Percentiles rank a stretch among this genome's conserved stretches.
These are phyloP conservation scores for Myocastor coypus DNA, from an alignment of 2,113 vertebrate genomes.

Conservation along the genomic window DNA sequence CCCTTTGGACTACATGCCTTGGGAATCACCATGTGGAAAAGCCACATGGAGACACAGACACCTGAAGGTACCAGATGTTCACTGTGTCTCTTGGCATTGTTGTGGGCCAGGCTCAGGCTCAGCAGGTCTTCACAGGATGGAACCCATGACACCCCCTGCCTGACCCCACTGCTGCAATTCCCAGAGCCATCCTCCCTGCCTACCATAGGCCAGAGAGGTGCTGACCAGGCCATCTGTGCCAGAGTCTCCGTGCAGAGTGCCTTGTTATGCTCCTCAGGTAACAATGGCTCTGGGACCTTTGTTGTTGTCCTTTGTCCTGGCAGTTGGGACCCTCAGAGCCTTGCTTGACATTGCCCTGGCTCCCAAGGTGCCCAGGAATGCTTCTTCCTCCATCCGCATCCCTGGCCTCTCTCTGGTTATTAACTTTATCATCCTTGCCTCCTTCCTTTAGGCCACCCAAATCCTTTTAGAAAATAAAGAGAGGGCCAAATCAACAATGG, in stretches of 20 bases:
- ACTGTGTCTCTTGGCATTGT: background rate
- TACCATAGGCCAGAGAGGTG: background rate
- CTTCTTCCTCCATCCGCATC: background rate
- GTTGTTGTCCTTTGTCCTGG: background rate
- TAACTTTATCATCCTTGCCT: constrained; percentile 23
- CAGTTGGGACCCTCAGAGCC: background rate
- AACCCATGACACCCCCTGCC: background rate
- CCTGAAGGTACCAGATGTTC: background rate
- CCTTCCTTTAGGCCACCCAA: background rate
- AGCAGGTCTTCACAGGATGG: background rate
- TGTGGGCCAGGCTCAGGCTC: background rate
- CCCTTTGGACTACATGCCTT: background rate
- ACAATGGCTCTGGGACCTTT: too few relatives aligned
- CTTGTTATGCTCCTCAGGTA: background rate
- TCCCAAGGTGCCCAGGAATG: background rate
- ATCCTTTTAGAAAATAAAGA: constrained; percentile 48
- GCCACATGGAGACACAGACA: background rate
- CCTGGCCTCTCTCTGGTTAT: background rate
- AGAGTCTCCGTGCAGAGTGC: background rate
- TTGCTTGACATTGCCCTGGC: background rate
- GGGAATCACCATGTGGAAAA: background rate
- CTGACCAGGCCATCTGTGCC: background rate
- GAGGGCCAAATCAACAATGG: background rate
- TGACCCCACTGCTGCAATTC: background rate
- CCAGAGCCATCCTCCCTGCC: background rate